Evolutionary conservation across 2,888 invertebrate species (phyloP).

Genomic region (Cephalotes varians): DNA sequence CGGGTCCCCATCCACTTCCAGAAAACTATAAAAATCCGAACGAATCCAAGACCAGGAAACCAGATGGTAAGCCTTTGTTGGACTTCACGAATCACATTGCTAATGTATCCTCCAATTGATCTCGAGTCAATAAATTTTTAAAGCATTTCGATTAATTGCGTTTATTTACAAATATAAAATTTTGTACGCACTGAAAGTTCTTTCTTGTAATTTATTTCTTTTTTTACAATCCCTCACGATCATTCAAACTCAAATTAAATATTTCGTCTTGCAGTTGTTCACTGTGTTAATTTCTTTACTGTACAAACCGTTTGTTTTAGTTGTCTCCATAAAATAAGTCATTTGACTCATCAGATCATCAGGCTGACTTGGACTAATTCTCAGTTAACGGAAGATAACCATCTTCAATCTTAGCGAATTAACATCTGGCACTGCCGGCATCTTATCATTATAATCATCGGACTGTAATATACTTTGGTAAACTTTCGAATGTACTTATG

Average conservation of each 20-base stretch:
- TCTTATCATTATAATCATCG: constrained; percentile 48
- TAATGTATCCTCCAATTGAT: constrained; percentile 25
- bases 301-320: constrained; percentile 64
- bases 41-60: constrained; percentile 64
- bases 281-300: not conserved
- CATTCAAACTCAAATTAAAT: not conserved
- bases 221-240: not conserved
- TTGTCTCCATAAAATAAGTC: constrained; percentile 65
- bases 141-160: not conserved
- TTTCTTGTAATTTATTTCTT: constrained; percentile 19
- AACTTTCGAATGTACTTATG: constrained; percentile 6
- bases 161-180: constrained; percentile 33
- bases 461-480: not conserved
- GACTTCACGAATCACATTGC: constrained; percentile 44
- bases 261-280: not conserved
- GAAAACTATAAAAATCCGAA: constrained; percentile 81
- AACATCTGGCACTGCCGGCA: constrained; percentile 25
- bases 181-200: not conserved
- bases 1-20: constrained; percentile 86
- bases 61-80: constrained; percentile 64
- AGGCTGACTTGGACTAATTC: not conserved
- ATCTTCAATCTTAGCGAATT: constrained; percentile 52
- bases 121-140: not conserved
- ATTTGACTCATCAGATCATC: constrained; percentile 52
- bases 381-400: constrained; percentile 14